Evolutionary conservation across 2,888 invertebrate species (phyloP), one percentile per base, ranked within the genome.

Genomic region (Calliphora vomitoria): DNA sequence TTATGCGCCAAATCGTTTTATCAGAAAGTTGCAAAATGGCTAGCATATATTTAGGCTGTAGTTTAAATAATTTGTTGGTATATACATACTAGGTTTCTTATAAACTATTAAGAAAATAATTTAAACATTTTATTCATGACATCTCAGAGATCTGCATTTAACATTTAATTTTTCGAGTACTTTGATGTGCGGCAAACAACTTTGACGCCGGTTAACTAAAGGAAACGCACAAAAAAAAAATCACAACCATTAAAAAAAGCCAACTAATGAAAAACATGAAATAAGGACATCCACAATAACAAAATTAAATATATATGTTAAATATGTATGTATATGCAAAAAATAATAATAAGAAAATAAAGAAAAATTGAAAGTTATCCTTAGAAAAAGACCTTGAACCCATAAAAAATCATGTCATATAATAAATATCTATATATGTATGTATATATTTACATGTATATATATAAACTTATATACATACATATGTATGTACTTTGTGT

Each of bases 331-430:
- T 35, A 50, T 41, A 78, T 68, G 53, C 15, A 71, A 81, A 35
- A 62, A 20, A 55, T 25, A n/a, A 58, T 41, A 75, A 25, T 62
- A 68, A 47, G n/a, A 68, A 60, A 66, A 78, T 82, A 86, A 79
- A 80, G 60, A 86, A 86, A 90, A 90, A 89, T 80, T 82, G 82
- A 89, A 89, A 90, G 87, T 88, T 89, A 85, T 86, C 79, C 85
- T 84, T 82, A 68, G 72, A 72, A 82, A 88, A 90, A 91, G 92
- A 92, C 92, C 92, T 92, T 92, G 92, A 92, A 92, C 92, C 90
- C 92, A 89, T 91, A 92, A 92, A 86, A 83, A 92, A 91, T 91
- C 91, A 91, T 92, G 91, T 91, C 91, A 90, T 84, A 87, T 78
- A 69, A 86, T 72, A 80, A 72, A 72, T 72, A 76, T 31, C 75